Percentiles rank a stretch among this genome's conserved stretches.
Conservation (phyloP, 2,888 invertebrate genomes). For the Rugalucina vietnamica region DNA sequence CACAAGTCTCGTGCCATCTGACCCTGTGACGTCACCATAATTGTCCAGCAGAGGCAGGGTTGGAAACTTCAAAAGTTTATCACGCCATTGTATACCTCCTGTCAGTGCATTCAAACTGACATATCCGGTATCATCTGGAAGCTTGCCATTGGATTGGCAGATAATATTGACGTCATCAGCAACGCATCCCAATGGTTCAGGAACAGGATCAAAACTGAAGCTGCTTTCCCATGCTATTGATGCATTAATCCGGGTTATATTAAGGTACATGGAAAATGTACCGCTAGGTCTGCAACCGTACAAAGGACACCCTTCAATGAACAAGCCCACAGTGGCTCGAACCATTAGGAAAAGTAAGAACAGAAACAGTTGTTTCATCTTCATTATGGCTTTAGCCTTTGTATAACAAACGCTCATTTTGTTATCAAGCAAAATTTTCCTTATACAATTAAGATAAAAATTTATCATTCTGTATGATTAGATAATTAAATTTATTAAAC, state of each 20-base stretch:
- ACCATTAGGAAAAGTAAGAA: not conserved
- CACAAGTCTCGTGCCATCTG: conserved; percentile 61
- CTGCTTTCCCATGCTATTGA: conserved; percentile 42
- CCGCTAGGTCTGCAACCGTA: conserved; percentile 63
- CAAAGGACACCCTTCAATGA: conserved; percentile 58
- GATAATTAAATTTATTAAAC: too few species aligned
- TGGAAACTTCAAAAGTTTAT: conserved; percentile 53
- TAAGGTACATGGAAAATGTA: conserved; percentile 60
- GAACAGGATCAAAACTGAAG: conserved; percentile 26
- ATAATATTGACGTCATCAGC: conserved; percentile 44
- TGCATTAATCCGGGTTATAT: conserved; percentile 33
- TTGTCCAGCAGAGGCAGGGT: conserved; percentile 68
- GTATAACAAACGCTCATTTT: too few species aligned
- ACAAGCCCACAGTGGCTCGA: not conserved
- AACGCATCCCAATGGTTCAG: conserved; percentile 51
- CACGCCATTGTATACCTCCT: conserved; percentile 64
- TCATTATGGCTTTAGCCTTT: not conserved
- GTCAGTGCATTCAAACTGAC: conserved; percentile 51
- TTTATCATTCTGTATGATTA: too few species aligned
- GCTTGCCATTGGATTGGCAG: conserved; percentile 52
- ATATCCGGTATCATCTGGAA: conserved; percentile 60
- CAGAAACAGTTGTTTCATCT: not conserved
- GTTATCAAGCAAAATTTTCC: too few species aligned
- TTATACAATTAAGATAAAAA: too few species aligned
- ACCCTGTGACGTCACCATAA: conserved; percentile 70